phyloP scores from a whole-genome alignment of 2,888 invertebrate genomes.

The Zonitis immaculata region DNA sequence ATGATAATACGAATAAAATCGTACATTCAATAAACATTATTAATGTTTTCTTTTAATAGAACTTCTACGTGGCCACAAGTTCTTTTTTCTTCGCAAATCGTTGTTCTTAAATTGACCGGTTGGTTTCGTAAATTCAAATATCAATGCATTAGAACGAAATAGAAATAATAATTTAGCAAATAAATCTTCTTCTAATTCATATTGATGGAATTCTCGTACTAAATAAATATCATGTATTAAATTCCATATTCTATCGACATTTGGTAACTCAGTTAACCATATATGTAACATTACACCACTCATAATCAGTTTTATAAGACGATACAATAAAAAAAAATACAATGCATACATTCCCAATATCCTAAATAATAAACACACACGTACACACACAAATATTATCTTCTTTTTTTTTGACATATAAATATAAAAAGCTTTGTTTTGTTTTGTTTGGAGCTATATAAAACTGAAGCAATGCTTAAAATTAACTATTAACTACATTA shows the following conservation, averaged over 20 bases:
- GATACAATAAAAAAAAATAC: conserved; percentile 58
- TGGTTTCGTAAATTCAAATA: too few species aligned
- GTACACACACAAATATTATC: too few species aligned
- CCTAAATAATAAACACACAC: conserved; percentile 49
- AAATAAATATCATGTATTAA: conserved; percentile 38
- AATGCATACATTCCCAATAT: conserved; percentile 64
- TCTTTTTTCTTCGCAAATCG: too few species aligned
- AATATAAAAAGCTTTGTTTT: too few species aligned
- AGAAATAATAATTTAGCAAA: conserved; percentile 61
- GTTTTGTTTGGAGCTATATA: too few species aligned
- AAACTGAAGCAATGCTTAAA: background rate
- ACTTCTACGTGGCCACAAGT: too few species aligned
- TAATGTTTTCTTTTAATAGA: too few species aligned
- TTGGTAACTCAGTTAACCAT: conserved; percentile 36
- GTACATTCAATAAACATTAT: too few species aligned
- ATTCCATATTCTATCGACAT: conserved; percentile 33
- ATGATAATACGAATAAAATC: too few species aligned
- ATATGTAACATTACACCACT: conserved; percentile 15
- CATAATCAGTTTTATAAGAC: conserved; percentile 55
- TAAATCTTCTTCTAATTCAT: conserved; percentile 59
- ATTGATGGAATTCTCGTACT: conserved; percentile 56
- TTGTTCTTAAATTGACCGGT: too few species aligned
- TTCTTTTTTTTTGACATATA: too few species aligned
- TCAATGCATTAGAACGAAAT: conserved; percentile 55
- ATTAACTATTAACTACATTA: background rate